Evolutionary conservation across 2,113 vertebrate species (phyloP).

Genomic region (Alosa alosa): DNA sequence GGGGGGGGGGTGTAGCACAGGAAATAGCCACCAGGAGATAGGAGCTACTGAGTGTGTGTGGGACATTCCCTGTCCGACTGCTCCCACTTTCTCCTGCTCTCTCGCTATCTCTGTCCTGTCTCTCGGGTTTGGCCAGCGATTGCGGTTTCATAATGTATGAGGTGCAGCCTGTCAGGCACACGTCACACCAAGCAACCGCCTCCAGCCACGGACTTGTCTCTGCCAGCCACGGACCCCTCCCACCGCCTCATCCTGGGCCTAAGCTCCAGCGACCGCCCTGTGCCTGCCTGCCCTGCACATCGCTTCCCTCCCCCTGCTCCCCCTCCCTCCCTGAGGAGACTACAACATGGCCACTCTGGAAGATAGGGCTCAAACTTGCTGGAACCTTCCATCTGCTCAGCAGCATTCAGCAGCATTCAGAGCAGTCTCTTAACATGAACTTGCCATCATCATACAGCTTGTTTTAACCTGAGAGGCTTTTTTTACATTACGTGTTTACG

Average conservation of each 20-base stretch:
- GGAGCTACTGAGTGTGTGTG: constrained; percentile 16
- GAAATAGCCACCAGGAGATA: constrained; percentile 30
- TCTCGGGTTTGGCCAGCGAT: neutral
- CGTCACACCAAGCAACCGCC: neutral
- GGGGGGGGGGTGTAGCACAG: neutral
- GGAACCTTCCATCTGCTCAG: neutral
- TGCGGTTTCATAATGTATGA: constrained; percentile 26
- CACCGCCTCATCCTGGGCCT: neutral
- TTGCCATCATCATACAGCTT: neutral
- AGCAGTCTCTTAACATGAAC: neutral
- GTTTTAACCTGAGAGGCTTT: neutral
- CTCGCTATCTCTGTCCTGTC: constrained; percentile 15
- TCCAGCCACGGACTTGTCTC: constrained; percentile 9
- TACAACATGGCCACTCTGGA: neutral
- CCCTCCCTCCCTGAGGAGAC: neutral
- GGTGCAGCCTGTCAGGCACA: neutral
- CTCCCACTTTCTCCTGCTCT: constrained; percentile 5
- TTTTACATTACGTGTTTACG: no score
- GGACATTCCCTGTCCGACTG: neutral
- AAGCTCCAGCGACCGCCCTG: neutral
- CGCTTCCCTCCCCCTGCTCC: neutral
- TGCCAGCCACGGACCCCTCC: constrained; percentile 21
- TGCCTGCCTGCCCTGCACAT: neutral
- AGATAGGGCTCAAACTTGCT: no score
- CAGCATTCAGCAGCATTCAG: neutral